Evolutionary conservation across 1,140 invertebrate species (phyloP), one percentile per base, ranked within the genome.

Genomic region (Diprion similis): DNA sequence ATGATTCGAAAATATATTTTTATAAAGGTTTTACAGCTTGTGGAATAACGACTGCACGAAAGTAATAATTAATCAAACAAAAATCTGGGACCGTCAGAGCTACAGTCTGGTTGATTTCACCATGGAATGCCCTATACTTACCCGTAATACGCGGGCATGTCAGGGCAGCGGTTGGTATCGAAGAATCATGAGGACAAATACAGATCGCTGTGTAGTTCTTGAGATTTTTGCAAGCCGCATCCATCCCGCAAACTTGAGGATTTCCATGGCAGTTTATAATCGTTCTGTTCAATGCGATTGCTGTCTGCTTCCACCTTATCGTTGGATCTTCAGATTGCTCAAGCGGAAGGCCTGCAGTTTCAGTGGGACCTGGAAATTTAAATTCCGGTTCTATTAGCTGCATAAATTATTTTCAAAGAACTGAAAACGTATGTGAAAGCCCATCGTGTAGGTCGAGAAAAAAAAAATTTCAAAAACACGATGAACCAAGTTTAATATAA

Each of bases 131-230:
- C 24, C 65, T 37, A 37, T 59, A 71, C 78, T 76, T 81, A 91
- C 90, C 90, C 82, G 89, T 91, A 77, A 85, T 83, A 81, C 91
- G 90, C 1, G 92, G 91, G 80, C 93, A 94, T 78, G 89, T 90
- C 68, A 91, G 88, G 78, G 92, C 90, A 48, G 86, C 81, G 15
- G 91, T 93, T 11, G 92, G 90, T 2, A 88, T 86, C 11, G 89
- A 89, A 8, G 84, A 88, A 77, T 92, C 92, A 71, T 92, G 90
- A 8, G 92, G 91, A 82, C 93, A 94, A 7, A 93, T 83, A 78
- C 93, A 94, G 24, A 87, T 90, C 71, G 91, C 90, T 2, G 86
- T 87, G 8, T 87, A 88, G 70, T 89, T 86, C 73, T 87, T 80
- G 72, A 88, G 83, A 45, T 73, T 79, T 13, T 85, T 87, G 78